Conservation (phyloP, 2,797 vertebrate species). For the Xyrichtys novacula region DNA sequence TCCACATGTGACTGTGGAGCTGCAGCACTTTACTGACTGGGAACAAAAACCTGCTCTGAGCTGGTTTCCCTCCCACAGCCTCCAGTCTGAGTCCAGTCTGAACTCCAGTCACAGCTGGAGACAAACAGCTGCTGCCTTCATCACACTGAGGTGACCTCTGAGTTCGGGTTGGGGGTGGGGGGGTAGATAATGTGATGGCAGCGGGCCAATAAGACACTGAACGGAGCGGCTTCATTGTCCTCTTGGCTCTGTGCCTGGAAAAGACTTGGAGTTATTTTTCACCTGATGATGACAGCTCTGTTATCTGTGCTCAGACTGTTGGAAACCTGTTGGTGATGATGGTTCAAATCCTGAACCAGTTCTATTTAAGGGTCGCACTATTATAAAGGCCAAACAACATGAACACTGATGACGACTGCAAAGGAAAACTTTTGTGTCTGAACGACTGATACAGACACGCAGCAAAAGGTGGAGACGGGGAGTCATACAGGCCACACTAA, state of each 20-base stretch:
- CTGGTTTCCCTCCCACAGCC: constrained; percentile 10
- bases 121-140: constrained; percentile 15
- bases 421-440: too few species aligned
- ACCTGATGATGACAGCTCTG: constrained; percentile 3
- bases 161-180: background rate
- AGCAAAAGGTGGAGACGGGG: too few species aligned
- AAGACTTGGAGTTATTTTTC: background rate
- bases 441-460: too few species aligned
- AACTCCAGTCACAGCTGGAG: constrained; percentile 17
- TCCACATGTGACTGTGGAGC: constrained; percentile 10
- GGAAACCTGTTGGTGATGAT: background rate
- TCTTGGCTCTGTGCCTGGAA: background rate
- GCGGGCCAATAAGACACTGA: background rate
- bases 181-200: background rate
- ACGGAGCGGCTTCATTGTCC: background rate
- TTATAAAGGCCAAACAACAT: background rate
- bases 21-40: background rate
- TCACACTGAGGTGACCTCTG: background rate
- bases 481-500: too few species aligned
- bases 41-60: constrained; percentile 9
- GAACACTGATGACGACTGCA: background rate
- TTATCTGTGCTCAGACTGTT: background rate
- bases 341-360: background rate
- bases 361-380: background rate
- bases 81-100: constrained; percentile 5